These are phyloP conservation scores for Tokudaia muenninki DNA, from an alignment of 2,797 vertebrate species.

Conservation along the genomic window DNA sequence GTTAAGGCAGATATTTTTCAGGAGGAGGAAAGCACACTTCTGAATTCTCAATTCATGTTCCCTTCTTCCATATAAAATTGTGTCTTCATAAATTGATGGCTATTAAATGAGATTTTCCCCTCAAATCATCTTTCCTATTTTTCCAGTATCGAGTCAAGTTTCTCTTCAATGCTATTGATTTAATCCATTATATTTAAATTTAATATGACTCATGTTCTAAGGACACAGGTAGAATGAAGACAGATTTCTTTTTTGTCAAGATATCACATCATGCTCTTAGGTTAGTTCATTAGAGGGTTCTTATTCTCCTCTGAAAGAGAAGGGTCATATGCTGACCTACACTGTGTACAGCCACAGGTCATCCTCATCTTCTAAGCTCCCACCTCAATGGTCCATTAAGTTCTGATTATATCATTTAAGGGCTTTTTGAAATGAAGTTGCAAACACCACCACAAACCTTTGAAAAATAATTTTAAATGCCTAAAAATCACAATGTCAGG, in stretches of 20 bases:
- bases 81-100: no score
- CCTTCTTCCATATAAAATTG: not conserved
- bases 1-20: not conserved
- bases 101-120: not conserved
- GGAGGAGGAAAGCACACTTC: not conserved
- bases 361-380: not conserved
- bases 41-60: not conserved
- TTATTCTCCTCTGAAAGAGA: not conserved
- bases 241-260: not conserved
- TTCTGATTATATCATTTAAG: not conserved
- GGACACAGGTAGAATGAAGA: not conserved
- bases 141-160: not conserved
- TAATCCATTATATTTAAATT: not conserved
- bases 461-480: not conserved
- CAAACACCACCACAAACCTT: not conserved
- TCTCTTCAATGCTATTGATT: not conserved
- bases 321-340: no score
- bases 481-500: not conserved
- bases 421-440: not conserved
- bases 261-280: not conserved
- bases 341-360: not conserved
- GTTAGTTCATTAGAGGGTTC: not conserved
- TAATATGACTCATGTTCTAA: not conserved
- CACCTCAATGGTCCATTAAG: not conserved
- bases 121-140: not conserved